Conservation (phyloP, 2,888 invertebrate genomes). For the Drosophila borborema region DNA sequence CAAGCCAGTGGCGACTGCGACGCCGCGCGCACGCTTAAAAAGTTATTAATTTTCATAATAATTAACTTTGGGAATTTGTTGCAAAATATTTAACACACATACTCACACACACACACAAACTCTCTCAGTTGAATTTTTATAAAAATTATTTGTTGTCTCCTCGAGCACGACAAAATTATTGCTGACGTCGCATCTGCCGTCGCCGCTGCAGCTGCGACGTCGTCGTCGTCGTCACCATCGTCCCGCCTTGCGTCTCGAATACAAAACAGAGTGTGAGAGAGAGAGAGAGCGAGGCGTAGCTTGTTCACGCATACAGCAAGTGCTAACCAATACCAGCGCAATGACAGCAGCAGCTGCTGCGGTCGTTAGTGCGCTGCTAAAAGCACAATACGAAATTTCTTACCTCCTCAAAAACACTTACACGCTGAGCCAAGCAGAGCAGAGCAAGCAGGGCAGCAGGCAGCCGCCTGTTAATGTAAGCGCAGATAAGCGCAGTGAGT, state of each 20-base stretch:
- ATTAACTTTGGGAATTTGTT: constrained; percentile 47
- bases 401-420: constrained; percentile 21
- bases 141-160: constrained; percentile 50
- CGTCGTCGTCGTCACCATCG: constrained; percentile 21
- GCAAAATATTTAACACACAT: constrained; percentile 43
- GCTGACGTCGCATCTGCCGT: constrained; percentile 68
- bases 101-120: constrained; percentile 6
- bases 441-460: background rate
- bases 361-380: constrained; percentile 19
- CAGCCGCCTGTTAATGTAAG: constrained; percentile 28
- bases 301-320: constrained; percentile 40
- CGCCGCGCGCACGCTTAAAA: constrained; percentile 34
- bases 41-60: constrained; percentile 58
- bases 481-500: constrained; percentile 46
- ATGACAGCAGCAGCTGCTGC: background rate
- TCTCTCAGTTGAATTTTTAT: constrained; percentile 16
- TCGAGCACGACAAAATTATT: constrained; percentile 51
- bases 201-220: constrained; percentile 31
- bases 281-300: constrained; percentile 9
- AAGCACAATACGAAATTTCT: constrained; percentile 52
- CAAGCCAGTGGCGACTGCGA: constrained; percentile 22
- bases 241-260: constrained; percentile 41
- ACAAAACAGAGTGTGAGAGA: constrained; percentile 37
- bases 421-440: background rate
- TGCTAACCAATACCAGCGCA: constrained; percentile 35